These are phyloP conservation scores for Pomacea maculata DNA, from an alignment of 1,140 invertebrate species.

Conservation along the genomic window DNA sequence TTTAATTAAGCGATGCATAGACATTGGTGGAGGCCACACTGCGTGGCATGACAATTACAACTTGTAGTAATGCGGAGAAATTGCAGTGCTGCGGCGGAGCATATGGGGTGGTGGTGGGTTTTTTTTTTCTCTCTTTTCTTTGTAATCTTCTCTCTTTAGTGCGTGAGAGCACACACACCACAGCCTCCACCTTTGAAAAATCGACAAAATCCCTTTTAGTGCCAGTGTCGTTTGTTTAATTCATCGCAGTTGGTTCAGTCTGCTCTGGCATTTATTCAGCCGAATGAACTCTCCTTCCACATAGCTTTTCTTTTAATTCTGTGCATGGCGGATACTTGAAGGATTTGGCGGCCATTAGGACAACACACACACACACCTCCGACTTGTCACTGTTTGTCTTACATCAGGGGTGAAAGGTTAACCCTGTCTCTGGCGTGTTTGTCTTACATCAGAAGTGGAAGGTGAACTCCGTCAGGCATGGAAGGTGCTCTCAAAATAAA, in stretches of 20 bases:
- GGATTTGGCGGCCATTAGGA: not conserved
- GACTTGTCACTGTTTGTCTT: not conserved
- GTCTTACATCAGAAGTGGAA: not conserved
- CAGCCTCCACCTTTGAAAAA: not conserved
- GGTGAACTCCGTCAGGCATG: not conserved
- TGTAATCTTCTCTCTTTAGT: not conserved
- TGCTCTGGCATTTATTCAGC: not conserved
- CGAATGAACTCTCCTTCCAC: not conserved
- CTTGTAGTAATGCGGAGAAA: not conserved
- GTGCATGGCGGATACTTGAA: not conserved
- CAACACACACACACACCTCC: slow-evolving; percentile 9
- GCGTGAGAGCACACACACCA: not conserved
- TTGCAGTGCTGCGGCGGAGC: too few relatives aligned
- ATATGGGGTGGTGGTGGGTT: not conserved
- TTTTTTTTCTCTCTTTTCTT: not conserved
- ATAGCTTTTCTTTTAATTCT: not conserved
- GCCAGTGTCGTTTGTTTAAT: not conserved
- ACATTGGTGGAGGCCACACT: not conserved
- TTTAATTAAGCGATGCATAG: not conserved
- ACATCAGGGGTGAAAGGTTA: not conserved
- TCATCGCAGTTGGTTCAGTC: not conserved
- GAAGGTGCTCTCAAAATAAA: not conserved
- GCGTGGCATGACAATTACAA: not conserved
- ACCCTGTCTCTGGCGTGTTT: not conserved
- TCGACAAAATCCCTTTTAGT: not conserved